A percentile compares a stretch with the other conserved stretches of the same genome.
phyloP scores from a whole-genome alignment of 2,888 invertebrate species.

The Hymenopus coronatus region DNA sequence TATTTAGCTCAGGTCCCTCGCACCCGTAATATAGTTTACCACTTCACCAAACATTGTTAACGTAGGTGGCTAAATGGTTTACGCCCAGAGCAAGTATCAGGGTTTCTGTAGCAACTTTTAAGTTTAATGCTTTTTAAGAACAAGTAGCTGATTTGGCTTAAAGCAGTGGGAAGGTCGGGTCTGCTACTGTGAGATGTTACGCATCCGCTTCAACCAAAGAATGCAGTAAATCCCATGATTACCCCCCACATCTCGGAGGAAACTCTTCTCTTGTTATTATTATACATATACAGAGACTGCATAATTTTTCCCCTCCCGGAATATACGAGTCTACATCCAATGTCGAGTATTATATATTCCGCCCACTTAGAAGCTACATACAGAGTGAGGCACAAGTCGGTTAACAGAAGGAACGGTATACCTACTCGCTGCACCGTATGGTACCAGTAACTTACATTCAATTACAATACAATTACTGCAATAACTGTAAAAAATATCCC shows the following conservation, averaged over 20 bases:
- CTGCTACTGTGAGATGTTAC: not conserved
- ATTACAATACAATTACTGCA: not conserved
- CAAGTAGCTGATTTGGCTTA: too few relatives aligned
- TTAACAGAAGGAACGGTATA: not conserved
- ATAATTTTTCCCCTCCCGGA: not conserved
- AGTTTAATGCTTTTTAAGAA: too few relatives aligned
- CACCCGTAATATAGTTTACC: too few relatives aligned
- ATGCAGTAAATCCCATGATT: not conserved
- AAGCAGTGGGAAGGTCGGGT: not conserved
- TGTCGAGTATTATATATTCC: not conserved
- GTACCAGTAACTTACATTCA: not conserved
- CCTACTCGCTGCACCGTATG: not conserved
- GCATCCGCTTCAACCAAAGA: not conserved
- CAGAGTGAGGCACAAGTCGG: not conserved
- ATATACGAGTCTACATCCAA: not conserved
- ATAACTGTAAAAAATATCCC: not conserved
- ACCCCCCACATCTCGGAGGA: not conserved
- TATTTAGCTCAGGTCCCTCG: too few relatives aligned
- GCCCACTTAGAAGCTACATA: not conserved
- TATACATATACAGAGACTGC: not conserved
- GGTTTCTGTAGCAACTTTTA: too few relatives aligned
- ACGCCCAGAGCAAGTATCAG: too few relatives aligned
- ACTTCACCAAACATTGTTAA: too few relatives aligned
- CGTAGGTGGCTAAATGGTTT: too few relatives aligned
- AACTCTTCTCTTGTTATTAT: not conserved